A percentile compares a stretch with the other conserved stretches of the same genome.
These are phyloP conservation scores for Tanaodytes sp. DNA, from an alignment of 2,888 invertebrate genomes.

Conservation along the genomic window DNA sequence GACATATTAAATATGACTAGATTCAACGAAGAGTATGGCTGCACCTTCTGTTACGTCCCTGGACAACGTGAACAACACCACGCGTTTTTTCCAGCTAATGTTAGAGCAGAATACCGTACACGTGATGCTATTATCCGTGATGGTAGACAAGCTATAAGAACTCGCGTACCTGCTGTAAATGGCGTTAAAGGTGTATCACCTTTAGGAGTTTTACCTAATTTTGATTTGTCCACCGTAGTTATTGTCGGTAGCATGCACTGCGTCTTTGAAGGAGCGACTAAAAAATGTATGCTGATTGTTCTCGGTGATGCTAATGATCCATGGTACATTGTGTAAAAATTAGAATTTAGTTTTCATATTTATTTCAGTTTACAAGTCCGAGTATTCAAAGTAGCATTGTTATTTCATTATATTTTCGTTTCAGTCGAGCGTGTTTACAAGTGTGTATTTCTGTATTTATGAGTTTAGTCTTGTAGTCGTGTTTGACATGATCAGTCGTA, in stretches of 20 bases:
- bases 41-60: conserved; percentile 36
- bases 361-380: no score
- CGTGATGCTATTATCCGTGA: not conserved
- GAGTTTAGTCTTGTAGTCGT: no score
- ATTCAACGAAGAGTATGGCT: conserved; percentile 41
- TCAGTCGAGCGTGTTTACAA: no score
- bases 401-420: no score
- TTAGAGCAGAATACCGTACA: not conserved
- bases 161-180: conserved; percentile 3
- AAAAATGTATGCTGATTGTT: conserved; percentile 2
- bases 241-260: conserved; percentile 20
- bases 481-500: no score
- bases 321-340: no score
- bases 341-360: no score
- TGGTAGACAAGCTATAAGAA: not conserved
- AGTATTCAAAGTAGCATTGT: no score
- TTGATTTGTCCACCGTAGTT: conserved; percentile 24
- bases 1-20: conserved; percentile 24
- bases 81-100: conserved; percentile 2
- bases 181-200: conserved; percentile 28
- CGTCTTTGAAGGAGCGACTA: conserved; percentile 14
- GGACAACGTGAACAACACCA: conserved; percentile 12
- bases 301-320: not conserved
- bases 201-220: conserved; percentile 12
- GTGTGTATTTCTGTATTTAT: no score